A percentile compares a stretch with the other conserved stretches of the same genome.
Evolutionary conservation across 1,140 invertebrate species (phyloP).

Genomic region (Tetraneura akinire): DNA sequence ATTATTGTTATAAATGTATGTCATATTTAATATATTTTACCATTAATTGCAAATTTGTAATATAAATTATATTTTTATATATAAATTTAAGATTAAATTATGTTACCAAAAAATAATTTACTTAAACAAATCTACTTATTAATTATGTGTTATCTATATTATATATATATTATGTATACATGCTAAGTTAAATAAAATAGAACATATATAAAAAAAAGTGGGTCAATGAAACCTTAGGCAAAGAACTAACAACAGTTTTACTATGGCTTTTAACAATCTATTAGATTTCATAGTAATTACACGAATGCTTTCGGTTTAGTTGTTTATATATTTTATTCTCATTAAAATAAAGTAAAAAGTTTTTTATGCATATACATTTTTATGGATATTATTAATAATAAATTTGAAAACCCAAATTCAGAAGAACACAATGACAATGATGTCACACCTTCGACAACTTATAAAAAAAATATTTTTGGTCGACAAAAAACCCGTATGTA

Average conservation of each 20-base stretch:
- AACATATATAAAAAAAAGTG: neutral
- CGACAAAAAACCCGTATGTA: constrained; percentile 41
- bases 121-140: neutral
- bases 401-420: neutral
- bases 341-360: neutral
- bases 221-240: constrained; percentile 48
- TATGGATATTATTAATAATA: constrained; percentile 35
- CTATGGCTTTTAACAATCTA: constrained; percentile 41
- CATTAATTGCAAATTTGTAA: neutral
- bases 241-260: constrained; percentile 38
- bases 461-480: constrained; percentile 21
- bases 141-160: neutral
- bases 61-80: neutral
- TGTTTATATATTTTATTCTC: neutral
- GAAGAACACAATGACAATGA: neutral
- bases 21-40: neutral
- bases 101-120: neutral
- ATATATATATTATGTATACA: neutral
- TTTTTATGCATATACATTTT: neutral
- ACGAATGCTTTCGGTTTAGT: neutral
- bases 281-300: neutral
- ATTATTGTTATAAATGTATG: neutral
- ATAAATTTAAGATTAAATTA: too few relatives aligned
- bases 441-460: neutral
- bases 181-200: neutral